Base-by-base conservation (phyloP, 1,140 invertebrate species). In the Apolygus lucorum region DNA sequence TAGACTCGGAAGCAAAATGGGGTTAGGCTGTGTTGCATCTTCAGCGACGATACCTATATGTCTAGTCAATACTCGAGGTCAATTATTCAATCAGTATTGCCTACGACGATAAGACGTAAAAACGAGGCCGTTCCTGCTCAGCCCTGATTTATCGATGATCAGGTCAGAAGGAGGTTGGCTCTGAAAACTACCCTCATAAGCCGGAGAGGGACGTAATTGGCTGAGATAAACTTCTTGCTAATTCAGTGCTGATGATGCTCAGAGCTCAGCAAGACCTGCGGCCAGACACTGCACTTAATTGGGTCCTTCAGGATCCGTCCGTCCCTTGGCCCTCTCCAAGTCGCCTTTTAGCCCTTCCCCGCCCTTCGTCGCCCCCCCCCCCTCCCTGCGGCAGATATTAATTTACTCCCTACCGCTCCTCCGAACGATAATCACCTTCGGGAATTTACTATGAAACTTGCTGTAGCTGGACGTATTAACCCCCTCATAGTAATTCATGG, bases 141-240 rank as follows among this genome's bases (percentile, higher is more conserved):
- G n/a, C n/a, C n/a, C 34, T 42, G 34, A 42, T 42, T 42, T 42
- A 42, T 42, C 34, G 34, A 17, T 42, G 34, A 42, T 42, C 17
- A 42, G 34, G 4, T 42, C 4, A 17, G 27, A 63, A 63, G 27
- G 62, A 25, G 62, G 54, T 21, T 49, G 8, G 8, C 42, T 49
- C n/a, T n/a, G 34, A 42, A 17, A 42, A 17, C 34, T 8, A 42
- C 34, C 34, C 34, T 17, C 34, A 42, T 8, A 42, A 17, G 17
- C 34, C 17, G 4, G 34, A 22, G 54, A 59, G 63, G 28, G 63
- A 29, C 27, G 25, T 66, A 66, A 66, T 66, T 66, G 64, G 64
- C 28, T 34, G 64, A 66, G 64, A 66, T 66, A 66, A 66, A 66
- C 64, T 66, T 66, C 64, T 66, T 66, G 64, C 64, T 66, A 66